Evolutionary conservation across 2,797 vertebrate species (phyloP).

Genomic region (Agapornis canus): DNA sequence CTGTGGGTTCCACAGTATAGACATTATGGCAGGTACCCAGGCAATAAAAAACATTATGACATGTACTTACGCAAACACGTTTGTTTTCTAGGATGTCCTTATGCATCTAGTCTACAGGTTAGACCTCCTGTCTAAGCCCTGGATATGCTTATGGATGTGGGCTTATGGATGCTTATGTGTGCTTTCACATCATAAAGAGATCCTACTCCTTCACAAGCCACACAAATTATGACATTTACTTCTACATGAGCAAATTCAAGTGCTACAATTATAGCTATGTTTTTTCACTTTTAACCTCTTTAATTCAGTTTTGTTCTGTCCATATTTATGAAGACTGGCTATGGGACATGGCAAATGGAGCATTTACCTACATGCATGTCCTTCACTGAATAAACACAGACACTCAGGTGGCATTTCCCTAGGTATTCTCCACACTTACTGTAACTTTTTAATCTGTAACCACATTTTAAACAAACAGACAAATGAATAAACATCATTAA

Average conservation of each 20-base stretch:
- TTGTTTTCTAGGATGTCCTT: neutral
- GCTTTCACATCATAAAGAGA: neutral
- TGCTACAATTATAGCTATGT: neutral
- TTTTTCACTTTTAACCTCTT: constrained; percentile 20
- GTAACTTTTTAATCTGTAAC: neutral
- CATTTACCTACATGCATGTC: neutral
- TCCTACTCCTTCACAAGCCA: neutral
- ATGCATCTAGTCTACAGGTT: neutral
- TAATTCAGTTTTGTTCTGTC: constrained; percentile 13
- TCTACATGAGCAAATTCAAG: neutral
- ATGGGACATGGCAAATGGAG: neutral
- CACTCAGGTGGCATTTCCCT: neutral
- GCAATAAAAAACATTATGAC: neutral
- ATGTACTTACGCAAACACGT: neutral
- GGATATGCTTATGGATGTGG: neutral
- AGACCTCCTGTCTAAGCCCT: neutral
- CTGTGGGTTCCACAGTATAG: neutral
- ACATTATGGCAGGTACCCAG: neutral
- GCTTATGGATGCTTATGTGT: neutral
- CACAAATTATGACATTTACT: neutral
- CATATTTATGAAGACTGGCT: neutral
- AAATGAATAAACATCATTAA: neutral
- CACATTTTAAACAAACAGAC: neutral
- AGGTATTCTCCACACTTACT: neutral
- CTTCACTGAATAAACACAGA: neutral